Conservation (phyloP, 1,140 invertebrate genomes). For the Drosophila equinoxialis region DNA sequence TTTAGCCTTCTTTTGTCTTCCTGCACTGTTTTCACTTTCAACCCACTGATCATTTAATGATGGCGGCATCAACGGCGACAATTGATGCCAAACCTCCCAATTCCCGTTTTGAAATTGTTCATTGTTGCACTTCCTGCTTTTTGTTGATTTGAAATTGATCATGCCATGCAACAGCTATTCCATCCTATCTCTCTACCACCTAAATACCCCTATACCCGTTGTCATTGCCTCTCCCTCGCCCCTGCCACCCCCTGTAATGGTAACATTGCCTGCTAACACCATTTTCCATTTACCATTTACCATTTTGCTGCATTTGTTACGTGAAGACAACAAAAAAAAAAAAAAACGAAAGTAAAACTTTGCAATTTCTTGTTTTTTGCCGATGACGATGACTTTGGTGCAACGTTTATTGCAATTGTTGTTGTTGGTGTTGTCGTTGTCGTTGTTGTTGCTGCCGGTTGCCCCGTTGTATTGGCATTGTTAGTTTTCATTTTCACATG, state of each 20-base stretch:
- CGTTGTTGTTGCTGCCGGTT: constrained; percentile 26
- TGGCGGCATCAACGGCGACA: background rate
- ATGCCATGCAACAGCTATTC: constrained; percentile 51
- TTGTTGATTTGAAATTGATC: constrained; percentile 53
- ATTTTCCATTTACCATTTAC: constrained; percentile 60
- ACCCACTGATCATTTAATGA: constrained; percentile 8
- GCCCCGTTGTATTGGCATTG: constrained; percentile 68
- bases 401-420: constrained; percentile 48
- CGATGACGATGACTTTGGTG: constrained; percentile 57
- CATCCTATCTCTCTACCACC: background rate
- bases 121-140: constrained; percentile 69
- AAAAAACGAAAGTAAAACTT: constrained; percentile 78
- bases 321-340: constrained; percentile 28
- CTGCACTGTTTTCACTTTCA: background rate
- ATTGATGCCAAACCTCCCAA: constrained; percentile 4
- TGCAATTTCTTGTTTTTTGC: constrained; percentile 42
- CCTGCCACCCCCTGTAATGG: constrained; percentile 27
- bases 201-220: too few species aligned
- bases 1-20: too few species aligned
- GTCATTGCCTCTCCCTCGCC: background rate
- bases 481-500: constrained; percentile 68
- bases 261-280: constrained; percentile 80
- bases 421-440: constrained; percentile 31
- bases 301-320: constrained; percentile 66
- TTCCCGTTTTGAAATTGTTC: constrained; percentile 14